Evolutionary conservation across 2,797 vertebrate genomes (phyloP), one percentile per base, ranked within the genome.

Genomic region (Atherinosoma microstoma): DNA sequence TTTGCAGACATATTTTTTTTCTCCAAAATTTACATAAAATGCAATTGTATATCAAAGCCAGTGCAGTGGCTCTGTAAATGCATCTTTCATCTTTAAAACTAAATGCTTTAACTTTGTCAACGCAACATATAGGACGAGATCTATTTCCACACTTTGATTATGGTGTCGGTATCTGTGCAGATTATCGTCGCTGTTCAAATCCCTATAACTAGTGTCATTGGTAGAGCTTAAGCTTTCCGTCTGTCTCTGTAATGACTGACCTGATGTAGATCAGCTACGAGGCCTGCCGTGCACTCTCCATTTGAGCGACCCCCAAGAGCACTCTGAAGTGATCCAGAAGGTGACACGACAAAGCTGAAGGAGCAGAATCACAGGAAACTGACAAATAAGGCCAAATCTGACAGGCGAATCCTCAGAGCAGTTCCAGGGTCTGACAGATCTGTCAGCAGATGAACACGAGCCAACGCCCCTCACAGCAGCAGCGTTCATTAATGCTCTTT

Each of bases 341-440:
- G 80, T 84, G 87, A 86, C 85, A 73, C 56, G 84, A 84, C 89
- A 89, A 88, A 90, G 88, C 90, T 83, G 84, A 89, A 80, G 79
- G 85, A 88, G 88, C 85, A 80, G 78, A 87, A 89, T 88, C 85
- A 78, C 73, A 81, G 89, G 61, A 80, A 89, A 90, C 84, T 85
- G 90, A 91, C 86, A 91, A 91, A 89, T 87, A 89, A 84, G 91
- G 82, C 85, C 84, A 82, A 89, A 86, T 89, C 79, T 92, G 91
- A 90, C 92, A 92, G 87, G 79, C 72, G 58, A 89, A 89, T 83
- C 70, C 84, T 89, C 82, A 58, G 64, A 81, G 85, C 83, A 42
- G 77, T 78, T 60, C 77, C 68, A 36, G 60, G 13, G 57, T 83
- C 83, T 89, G 87, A 92, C 87, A 87, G 86, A 83, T 83, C 76